phyloP scores from a whole-genome alignment of 2,797 vertebrate species.

The Silurus lanzhouensis region DNA sequence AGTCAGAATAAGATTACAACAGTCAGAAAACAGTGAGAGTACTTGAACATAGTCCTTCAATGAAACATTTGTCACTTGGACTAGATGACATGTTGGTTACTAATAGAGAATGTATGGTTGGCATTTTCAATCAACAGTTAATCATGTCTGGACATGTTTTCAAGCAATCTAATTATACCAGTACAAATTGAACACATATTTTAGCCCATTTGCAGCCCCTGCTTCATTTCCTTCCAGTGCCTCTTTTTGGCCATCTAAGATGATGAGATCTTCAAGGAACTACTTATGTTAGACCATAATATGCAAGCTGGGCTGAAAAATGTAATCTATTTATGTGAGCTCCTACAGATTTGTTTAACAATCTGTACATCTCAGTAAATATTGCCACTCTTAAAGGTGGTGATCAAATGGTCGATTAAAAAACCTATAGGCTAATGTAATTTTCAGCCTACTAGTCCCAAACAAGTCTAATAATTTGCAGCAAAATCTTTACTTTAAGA shows the following conservation, averaged over 20 bases:
- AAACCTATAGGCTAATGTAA: neutral
- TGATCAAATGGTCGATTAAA: neutral
- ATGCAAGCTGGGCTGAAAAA: neutral
- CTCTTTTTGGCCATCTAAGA: neutral
- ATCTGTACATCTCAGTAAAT: neutral
- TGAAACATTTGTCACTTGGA: neutral
- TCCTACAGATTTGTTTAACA: neutral
- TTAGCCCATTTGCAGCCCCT: neutral
- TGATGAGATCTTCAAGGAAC: neutral
- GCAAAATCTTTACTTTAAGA: no score
- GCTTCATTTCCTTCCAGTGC: neutral
- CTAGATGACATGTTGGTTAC: neutral
- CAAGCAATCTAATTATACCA: neutral
- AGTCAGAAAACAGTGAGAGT: neutral
- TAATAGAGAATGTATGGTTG: neutral
- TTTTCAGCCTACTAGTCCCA: neutral
- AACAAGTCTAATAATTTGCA: no score
- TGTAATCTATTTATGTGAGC: neutral
- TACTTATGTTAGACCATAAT: neutral
- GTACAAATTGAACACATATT: neutral
- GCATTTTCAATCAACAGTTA: neutral
- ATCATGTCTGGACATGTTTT: slow-evolving; percentile 8
- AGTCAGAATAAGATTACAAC: neutral
- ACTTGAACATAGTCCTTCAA: neutral
- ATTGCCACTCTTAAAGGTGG: neutral